Base-by-base conservation (phyloP, 2,797 vertebrate species). In the Ambastaia sidthimunki region DNA sequence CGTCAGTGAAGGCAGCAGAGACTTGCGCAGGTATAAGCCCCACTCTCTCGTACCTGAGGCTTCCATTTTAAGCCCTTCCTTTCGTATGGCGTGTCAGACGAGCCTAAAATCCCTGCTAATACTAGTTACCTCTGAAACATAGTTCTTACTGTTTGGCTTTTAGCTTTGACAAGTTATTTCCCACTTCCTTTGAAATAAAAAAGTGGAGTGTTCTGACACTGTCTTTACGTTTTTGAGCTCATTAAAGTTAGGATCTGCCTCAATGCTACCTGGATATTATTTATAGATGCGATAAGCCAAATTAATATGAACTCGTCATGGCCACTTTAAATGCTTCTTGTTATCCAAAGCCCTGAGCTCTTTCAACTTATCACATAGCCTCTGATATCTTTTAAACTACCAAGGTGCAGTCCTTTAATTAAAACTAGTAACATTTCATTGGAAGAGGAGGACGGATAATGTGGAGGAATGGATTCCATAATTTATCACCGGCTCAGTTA, bases 331-430 rank as follows among this genome's bases (percentile, higher is more conserved):
- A 93, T 84, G 89, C 90, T 91, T 90, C 88, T 89, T 93, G 91
- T 92, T 93, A 94, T 94, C 92, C 93, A 91, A 92, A 93, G 93
- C 92, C 91, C 89, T 83, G 86, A 86, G 89, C 91, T 92, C 92
- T 85, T 86, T 85, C 90, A 92, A 93, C 91, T 92, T 94, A 94
- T 94, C 93, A 92, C 85, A 83, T 86, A 89, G 89, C 88, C 87
- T 87, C 87, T 93, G 93, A 94, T 95, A 94, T 92, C 92, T 93
- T 94, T 94, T 94, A 92, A 94, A 94, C 93, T 93, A 92, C 89
- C 90, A 89, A 92, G 93, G 91, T 92, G 92, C 93, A 90, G 90
- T 89, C 87, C 90, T 94, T 92, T 93, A 94, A 94, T 94, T 94
- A 94, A 94, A 94, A 92, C 90, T 89, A 90, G 91, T 88, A 85